These are phyloP conservation scores for Sinosuthora webbiana DNA, from an alignment of 2,113 vertebrate species.

Conservation along the genomic window DNA sequence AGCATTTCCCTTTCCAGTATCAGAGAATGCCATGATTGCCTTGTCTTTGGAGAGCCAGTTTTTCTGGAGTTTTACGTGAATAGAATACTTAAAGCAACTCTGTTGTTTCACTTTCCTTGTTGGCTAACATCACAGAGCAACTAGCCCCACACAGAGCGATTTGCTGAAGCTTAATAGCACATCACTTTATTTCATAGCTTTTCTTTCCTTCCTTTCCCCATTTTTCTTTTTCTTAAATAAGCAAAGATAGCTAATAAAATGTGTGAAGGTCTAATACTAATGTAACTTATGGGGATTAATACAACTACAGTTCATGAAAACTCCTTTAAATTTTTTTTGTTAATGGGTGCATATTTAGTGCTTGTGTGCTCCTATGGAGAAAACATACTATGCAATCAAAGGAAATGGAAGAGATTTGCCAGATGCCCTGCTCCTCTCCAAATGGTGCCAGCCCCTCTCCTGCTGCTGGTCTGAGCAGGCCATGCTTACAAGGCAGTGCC, in stretches of 20 bases:
- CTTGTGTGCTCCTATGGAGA: not conserved
- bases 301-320: not conserved
- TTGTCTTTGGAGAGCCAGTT: not conserved
- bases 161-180: not conserved
- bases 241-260: not conserved
- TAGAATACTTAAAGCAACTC: not conserved
- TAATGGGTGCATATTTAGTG: not conserved
- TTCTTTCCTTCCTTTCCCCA: rapidly evolving
- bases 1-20: not conserved
- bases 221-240: not conserved
- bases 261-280: not conserved
- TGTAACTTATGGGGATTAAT: not conserved
- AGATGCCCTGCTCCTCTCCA: not conserved
- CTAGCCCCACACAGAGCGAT: not conserved
- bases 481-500: not conserved
- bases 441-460: not conserved
- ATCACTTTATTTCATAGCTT: not conserved
- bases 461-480: rapidly evolving
- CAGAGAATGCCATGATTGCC: not conserved
- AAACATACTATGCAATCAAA: not conserved
- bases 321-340: not conserved
- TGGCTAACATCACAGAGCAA: not conserved
- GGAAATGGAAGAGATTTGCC: not conserved
- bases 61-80: not conserved
- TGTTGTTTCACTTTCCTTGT: not conserved